Conservation (phyloP, 2,113 vertebrate genomes). For the Regulus satrapa region DNA sequence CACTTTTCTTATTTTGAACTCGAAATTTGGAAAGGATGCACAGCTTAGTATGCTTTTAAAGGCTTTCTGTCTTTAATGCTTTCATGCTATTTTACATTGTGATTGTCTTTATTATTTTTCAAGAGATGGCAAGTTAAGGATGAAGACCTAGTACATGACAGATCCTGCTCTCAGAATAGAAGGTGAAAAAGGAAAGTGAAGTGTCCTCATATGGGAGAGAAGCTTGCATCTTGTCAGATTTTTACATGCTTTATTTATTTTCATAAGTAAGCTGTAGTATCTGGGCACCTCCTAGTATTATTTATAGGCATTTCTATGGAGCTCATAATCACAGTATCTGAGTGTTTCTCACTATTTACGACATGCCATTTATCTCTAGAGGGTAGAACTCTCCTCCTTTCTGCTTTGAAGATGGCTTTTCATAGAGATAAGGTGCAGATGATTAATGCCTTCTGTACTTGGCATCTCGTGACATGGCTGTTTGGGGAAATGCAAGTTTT, state of each 20-base stretch:
- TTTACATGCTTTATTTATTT: slow-evolving; percentile 50
- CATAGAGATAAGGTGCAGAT: slow-evolving; percentile 28
- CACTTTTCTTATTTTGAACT: neutral
- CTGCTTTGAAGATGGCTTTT: slow-evolving; percentile 34
- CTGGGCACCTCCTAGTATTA: slow-evolving; percentile 34
- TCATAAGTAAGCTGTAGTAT: slow-evolving; percentile 26
- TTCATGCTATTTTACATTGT: neutral
- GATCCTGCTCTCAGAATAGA: neutral
- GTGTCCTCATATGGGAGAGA: neutral
- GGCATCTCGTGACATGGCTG: slow-evolving; percentile 35
- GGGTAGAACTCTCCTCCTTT: slow-evolving; percentile 40
- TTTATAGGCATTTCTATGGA: slow-evolving; percentile 58
- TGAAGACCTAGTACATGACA: neutral
- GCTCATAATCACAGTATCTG: slow-evolving; percentile 52
- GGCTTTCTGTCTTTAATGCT: neutral
- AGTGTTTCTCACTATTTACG: slow-evolving; percentile 39
- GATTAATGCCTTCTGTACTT: slow-evolving; percentile 34
- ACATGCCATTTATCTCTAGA: slow-evolving; percentile 44
- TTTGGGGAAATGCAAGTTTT: neutral
- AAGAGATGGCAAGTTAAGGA: neutral
- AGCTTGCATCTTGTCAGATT: slow-evolving; percentile 29
- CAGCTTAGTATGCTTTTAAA: neutral
- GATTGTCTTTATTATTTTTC: neutral
- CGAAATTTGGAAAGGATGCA: neutral
- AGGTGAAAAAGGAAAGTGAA: neutral